Percentiles rank a stretch among this genome's conserved stretches.
Evolutionary conservation across 37 sponge, comb jelly and placozoan species (phyloP).

Genomic region (Sycon ciliatum): DNA sequence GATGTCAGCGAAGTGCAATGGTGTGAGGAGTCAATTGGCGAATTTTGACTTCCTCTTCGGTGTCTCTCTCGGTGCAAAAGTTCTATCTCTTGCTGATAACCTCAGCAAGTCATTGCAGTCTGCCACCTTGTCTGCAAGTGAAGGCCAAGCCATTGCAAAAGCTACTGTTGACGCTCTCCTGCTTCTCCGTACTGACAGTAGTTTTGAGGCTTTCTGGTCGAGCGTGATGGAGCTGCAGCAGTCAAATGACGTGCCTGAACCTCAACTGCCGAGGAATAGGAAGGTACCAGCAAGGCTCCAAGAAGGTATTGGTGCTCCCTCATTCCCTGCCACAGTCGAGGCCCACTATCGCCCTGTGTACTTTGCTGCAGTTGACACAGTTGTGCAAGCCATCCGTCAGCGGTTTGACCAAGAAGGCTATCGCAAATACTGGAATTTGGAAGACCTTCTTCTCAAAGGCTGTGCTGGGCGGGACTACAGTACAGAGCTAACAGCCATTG

Average conservation of each 20-base stretch:
- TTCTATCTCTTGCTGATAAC: neutral
- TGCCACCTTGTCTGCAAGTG: neutral
- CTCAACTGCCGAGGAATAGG: neutral
- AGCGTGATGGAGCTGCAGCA: neutral
- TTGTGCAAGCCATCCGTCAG: neutral
- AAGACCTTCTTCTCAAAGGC: neutral
- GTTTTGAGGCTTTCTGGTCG: neutral
- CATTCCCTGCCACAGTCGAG: neutral
- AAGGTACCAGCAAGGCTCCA: neutral
- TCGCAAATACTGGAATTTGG: slow-evolving; percentile 2
- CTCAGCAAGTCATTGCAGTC: neutral
- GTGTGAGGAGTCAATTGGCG: neutral
- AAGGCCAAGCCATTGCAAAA: neutral
- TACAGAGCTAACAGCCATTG: neutral
- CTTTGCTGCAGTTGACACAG: neutral
- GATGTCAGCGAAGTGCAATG: neutral
- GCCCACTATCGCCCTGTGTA: neutral
- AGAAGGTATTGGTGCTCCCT: neutral
- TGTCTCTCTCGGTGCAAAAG: neutral
- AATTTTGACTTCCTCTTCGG: neutral
- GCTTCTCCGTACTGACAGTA: neutral
- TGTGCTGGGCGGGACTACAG: neutral
- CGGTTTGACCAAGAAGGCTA: slow-evolving; percentile 10
- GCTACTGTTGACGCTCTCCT: neutral
- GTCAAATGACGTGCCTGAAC: neutral